These are phyloP conservation scores for Barnardius zonarius DNA, from an alignment of 2,113 vertebrate species.

Conservation along the genomic window DNA sequence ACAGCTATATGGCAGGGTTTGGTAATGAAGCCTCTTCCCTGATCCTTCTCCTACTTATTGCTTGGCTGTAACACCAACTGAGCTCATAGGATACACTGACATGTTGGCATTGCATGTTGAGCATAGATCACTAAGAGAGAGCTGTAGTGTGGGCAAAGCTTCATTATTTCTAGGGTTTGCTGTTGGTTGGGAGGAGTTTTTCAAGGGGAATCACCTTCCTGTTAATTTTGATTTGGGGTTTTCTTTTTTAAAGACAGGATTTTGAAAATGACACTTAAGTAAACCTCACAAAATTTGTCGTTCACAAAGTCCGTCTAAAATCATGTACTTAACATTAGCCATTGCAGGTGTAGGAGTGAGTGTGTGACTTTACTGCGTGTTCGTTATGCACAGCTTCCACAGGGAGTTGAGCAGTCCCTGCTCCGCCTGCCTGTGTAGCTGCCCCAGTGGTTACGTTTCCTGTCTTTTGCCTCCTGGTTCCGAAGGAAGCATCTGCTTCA, in stretches of 20 bases:
- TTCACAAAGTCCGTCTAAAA: background rate
- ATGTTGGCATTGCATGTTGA: accelerated
- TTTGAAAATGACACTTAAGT: background rate
- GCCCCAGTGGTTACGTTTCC: background rate
- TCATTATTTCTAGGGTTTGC: background rate
- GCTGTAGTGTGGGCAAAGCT: background rate
- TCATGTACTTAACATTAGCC: background rate
- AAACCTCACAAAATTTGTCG: background rate
- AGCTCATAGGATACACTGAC: accelerated
- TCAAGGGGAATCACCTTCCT: background rate
- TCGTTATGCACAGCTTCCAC: background rate
- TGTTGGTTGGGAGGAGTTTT: background rate
- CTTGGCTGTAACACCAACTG: background rate
- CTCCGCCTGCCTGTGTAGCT: background rate
- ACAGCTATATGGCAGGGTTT: background rate
- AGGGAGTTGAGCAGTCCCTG: background rate
- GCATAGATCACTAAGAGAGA: background rate
- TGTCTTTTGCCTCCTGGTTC: background rate
- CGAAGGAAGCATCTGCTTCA: background rate
- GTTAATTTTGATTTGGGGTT: background rate
- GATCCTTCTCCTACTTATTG: background rate
- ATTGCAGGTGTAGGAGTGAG: background rate
- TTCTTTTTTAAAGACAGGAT: background rate
- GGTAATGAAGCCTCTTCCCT: background rate
- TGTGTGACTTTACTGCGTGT: background rate